Conservation (phyloP, 2,888 invertebrate genomes). For the Vanessa cardui region DNA sequence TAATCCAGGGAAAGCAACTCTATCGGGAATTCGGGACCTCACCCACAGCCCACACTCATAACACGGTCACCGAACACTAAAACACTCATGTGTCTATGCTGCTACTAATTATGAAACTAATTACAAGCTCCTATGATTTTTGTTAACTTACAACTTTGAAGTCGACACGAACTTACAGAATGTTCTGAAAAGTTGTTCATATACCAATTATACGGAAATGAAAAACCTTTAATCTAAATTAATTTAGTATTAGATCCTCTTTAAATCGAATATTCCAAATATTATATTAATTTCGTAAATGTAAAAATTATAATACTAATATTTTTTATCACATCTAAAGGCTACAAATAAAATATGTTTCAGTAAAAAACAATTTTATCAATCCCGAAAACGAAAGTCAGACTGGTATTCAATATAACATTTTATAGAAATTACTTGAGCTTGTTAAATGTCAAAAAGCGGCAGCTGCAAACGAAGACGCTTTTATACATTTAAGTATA, state of each 20-base stretch:
- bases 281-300: no score
- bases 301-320: no score
- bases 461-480: slow-evolving; percentile 51
- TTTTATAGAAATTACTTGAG: slow-evolving; percentile 7
- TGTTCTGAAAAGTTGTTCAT: background rate
- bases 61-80: slow-evolving; percentile 69
- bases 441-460: slow-evolving; percentile 14
- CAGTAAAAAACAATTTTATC: background rate
- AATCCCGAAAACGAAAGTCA: background rate
- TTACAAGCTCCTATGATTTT: slow-evolving; percentile 61
- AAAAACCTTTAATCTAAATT: background rate
- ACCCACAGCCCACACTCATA: slow-evolving; percentile 70
- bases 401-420: background rate
- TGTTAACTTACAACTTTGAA: slow-evolving; percentile 11
- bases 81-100: slow-evolving; percentile 67
- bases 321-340: no score
- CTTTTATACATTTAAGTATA: slow-evolving; percentile 41
- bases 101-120: slow-evolving; percentile 65
- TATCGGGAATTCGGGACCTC: slow-evolving; percentile 58
- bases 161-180: background rate
- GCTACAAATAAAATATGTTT: background rate
- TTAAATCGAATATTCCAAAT: no score
- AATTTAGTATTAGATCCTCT: no score
- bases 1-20: slow-evolving; percentile 69
- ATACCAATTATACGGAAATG: background rate